Evolutionary conservation across 2,888 invertebrate genomes (phyloP), one percentile per base, ranked within the genome.

Genomic region (Caenorhabditis sp.): DNA sequence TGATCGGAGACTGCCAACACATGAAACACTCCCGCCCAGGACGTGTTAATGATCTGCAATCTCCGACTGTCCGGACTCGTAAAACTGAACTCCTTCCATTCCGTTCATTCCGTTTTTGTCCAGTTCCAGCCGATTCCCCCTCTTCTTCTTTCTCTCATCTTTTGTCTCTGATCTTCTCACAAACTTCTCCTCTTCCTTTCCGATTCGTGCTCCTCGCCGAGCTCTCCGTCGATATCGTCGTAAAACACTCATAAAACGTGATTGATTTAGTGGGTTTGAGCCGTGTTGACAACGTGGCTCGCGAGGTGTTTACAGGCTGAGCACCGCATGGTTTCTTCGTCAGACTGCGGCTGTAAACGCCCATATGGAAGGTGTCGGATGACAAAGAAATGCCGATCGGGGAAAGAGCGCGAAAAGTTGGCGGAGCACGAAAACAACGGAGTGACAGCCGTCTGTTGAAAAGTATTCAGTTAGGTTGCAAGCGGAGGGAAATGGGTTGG

Each of bases 231-330:
- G 17, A 22, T 20, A 26, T 20, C 24, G 24, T 27, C 26, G 35
- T 56, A 17, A 52, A 24, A 13, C 17, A 43, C 65, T 46, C 55
- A 63, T 72, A 63, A 72, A 62, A 63, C 48, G 55, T 62, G 72
- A 72, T 72, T 72, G 72, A 72, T 72, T 72, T 72, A 72, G 56
- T 72, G 72, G 62, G 55, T 52, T 17, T 15, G 11, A 45, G 17
- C 13, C 43, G 3, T 9, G 17, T 43, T 2, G 17, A 6, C 17
- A 8, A 32, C 32, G 32, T n/a, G 2, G 8, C 26, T 15, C 3
- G 24, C 26, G 22, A 55, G 63, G 32, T 58, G 45, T 45, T 58
- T 58, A 45, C 32, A 48, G 20, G 30, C 30, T 32, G 4, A 30
- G 20, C n/a, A 11, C 24, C 17, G 41, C 24, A 27, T 41, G 41